Evolutionary conservation across 2,888 invertebrate species (phyloP).

Genomic region (Zonitis immaculata): DNA sequence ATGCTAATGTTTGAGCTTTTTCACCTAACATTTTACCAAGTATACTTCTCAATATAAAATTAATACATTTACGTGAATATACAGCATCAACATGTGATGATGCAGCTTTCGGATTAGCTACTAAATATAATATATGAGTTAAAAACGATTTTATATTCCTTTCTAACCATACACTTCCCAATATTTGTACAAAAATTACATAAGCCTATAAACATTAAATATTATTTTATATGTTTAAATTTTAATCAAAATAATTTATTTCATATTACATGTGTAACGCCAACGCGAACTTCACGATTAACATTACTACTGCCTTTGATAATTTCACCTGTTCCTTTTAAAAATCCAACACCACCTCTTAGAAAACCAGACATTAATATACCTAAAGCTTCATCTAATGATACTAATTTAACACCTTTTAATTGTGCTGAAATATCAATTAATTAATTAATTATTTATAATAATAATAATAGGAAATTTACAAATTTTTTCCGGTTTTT

Average conservation of each 20-base stretch:
- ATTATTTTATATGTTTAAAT: neutral
- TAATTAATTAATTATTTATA: neutral
- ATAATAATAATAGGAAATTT: constrained; percentile 18
- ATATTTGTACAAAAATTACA: constrained; percentile 87
- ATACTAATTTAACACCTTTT: constrained; percentile 64
- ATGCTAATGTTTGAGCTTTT: constrained; percentile 93
- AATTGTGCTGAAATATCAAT: constrained; percentile 30
- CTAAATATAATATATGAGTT: constrained; percentile 86
- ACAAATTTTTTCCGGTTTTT: constrained; percentile 52
- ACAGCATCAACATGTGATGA: constrained; percentile 97
- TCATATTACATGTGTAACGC: constrained; percentile 84
- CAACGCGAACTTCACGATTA: constrained; percentile 93
- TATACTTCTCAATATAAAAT: constrained; percentile 87
- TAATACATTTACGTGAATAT: constrained; percentile 95
- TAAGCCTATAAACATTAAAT: constrained; percentile 66
- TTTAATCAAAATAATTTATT: constrained; percentile 1
- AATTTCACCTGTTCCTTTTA: constrained; percentile 91
- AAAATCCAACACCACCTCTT: constrained; percentile 87
- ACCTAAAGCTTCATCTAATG: constrained; percentile 86
- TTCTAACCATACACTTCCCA: constrained; percentile 95
- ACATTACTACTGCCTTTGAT: constrained; percentile 92
- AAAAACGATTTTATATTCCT: constrained; percentile 81
- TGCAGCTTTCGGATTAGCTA: constrained; percentile 92
- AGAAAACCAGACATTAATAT: constrained; percentile 92
- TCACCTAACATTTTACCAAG: constrained; percentile 94